Percentiles rank a stretch among this genome's conserved stretches.
phyloP scores from a whole-genome alignment of 2,113 vertebrate genomes.

The Strix aluco region DNA sequence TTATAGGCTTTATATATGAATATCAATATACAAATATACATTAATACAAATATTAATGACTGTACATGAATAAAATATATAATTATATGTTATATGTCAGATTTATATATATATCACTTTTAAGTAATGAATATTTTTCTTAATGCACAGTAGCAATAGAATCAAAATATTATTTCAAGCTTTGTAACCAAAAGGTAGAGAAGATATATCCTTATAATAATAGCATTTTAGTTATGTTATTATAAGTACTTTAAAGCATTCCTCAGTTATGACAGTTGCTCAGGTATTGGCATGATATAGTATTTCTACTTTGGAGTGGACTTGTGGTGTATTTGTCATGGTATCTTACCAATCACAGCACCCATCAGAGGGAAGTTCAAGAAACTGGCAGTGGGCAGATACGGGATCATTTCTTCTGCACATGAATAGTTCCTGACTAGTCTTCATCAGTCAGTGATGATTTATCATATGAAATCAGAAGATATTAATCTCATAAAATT shows the following conservation, averaged over 20 bases:
- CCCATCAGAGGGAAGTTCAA: neutral
- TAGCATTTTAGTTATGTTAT: neutral
- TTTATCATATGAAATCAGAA: neutral
- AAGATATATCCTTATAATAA: neutral
- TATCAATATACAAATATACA: neutral
- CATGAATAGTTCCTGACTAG: neutral
- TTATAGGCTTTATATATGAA: neutral
- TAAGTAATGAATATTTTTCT: neutral
- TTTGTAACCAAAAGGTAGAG: neutral
- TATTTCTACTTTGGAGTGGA: neutral
- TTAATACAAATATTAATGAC: neutral
- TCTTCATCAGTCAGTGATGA: neutral
- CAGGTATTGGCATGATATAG: neutral
- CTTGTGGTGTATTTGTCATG: neutral
- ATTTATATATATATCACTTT: neutral
- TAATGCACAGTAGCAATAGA: neutral
- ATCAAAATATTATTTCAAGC: neutral
- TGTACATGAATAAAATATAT: neutral
- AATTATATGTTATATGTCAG: neutral
- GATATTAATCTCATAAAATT: neutral
- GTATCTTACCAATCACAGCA: neutral
- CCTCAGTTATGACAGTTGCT: neutral
- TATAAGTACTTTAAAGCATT: neutral
- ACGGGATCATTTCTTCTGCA: neutral
- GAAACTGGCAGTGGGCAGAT: neutral